These are phyloP conservation scores for Syngnathus acus DNA, from an alignment of 2,797 vertebrate species.

Conservation along the genomic window DNA sequence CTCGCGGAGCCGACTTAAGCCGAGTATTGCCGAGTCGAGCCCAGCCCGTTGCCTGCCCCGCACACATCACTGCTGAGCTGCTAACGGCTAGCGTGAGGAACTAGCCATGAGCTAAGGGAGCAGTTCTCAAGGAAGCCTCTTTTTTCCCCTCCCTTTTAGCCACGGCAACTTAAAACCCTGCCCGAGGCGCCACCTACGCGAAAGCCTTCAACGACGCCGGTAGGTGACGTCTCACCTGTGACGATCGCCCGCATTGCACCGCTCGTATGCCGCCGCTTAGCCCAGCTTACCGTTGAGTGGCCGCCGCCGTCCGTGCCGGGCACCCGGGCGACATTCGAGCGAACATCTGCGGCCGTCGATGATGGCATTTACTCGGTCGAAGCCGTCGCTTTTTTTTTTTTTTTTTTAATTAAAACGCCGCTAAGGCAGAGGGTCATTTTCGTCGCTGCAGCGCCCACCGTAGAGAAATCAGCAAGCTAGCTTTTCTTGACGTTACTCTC, in stretches of 20 bases:
- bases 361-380: background rate
- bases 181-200: background rate
- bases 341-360: slow-evolving; percentile 39
- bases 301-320: slow-evolving; percentile 6
- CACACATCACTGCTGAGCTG: slow-evolving; percentile 18
- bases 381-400: no score
- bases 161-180: slow-evolving; percentile 9
- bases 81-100: slow-evolving; percentile 34
- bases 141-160: slow-evolving; percentile 10
- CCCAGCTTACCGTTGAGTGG: background rate
- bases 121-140: slow-evolving; percentile 22
- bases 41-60: slow-evolving; percentile 22
- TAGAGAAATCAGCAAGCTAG: background rate
- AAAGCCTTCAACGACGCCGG: background rate
- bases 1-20: background rate
- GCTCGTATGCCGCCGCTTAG: slow-evolving; percentile 42
- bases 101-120: slow-evolving; percentile 67
- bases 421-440: background rate
- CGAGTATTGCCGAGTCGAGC: slow-evolving; percentile 36
- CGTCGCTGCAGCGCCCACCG: background rate
- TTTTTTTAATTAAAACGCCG: background rate
- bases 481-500: background rate
- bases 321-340: slow-evolving; percentile 8
- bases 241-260: background rate
- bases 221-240: slow-evolving; percentile 14